Evolutionary conservation across 92 coral and sea anemone species (phyloP).

Genomic region (Desmophyllum pertusum): DNA sequence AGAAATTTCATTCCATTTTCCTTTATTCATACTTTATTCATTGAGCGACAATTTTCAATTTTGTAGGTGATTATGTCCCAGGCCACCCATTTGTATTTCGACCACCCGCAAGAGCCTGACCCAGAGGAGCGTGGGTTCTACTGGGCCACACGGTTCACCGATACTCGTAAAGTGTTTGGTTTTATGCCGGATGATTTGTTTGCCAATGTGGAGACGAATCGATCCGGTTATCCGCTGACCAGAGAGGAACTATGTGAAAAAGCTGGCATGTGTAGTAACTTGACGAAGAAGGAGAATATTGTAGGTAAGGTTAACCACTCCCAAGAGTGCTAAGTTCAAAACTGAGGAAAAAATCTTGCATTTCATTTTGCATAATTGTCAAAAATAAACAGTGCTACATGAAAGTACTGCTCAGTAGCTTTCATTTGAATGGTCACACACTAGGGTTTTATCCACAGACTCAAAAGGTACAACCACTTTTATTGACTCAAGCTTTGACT

Average conservation of each 20-base stretch:
- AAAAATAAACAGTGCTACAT: too few species aligned
- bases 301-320: slow-evolving; percentile 51
- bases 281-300: slow-evolving; percentile 66
- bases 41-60: neutral
- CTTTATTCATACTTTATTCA: neutral
- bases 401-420: too few species aligned
- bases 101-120: slow-evolving; percentile 97
- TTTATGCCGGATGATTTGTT: slow-evolving; percentile 86
- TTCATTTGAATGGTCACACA: too few species aligned
- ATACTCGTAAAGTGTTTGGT: slow-evolving; percentile 87
- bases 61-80: slow-evolving; percentile 82
- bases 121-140: slow-evolving; percentile 98
- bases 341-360: too few species aligned
- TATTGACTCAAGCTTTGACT: too few species aligned
- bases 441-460: too few species aligned
- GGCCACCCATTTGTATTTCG: slow-evolving; percentile 97
- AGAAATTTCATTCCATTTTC: neutral
- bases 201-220: slow-evolving; percentile 66
- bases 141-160: slow-evolving; percentile 97
- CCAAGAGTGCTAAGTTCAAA: too few species aligned
- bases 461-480: too few species aligned
- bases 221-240: slow-evolving; percentile 63
- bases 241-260: slow-evolving; percentile 60
- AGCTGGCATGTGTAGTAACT: slow-evolving; percentile 51
- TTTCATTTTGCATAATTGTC: too few species aligned